Conservation (phyloP, 2,888 invertebrate species). For the Merodon equestris region DNA sequence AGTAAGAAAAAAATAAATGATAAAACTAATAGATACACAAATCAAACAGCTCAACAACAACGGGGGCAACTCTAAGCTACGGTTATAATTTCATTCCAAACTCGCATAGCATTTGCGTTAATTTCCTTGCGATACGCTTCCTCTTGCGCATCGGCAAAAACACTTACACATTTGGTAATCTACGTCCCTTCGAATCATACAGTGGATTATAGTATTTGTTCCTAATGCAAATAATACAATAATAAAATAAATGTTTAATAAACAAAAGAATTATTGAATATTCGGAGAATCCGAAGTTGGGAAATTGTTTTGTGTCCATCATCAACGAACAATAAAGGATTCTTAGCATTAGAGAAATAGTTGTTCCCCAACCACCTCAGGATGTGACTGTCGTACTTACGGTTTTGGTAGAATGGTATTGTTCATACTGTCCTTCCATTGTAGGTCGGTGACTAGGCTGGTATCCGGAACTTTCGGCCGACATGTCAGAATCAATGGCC, state of each 20-base stretch:
- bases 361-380: no score
- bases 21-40: constrained; percentile 10
- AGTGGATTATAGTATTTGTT: constrained; percentile 78
- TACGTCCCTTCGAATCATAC: constrained; percentile 79
- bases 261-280: constrained; percentile 20
- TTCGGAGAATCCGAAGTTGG: no score
- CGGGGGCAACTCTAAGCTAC: constrained; percentile 2
- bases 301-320: no score
- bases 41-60: no score
- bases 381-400: constrained; percentile 79
- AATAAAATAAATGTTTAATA: constrained; percentile 56
- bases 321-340: no score
- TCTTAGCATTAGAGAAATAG: not conserved
- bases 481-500: constrained; percentile 88
- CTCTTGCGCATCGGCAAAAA: constrained; percentile 58
- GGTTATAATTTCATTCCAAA: constrained; percentile 58
- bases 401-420: constrained; percentile 84
- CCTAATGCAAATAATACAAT: constrained; percentile 73
- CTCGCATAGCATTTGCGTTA: constrained; percentile 56
- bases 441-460: constrained; percentile 84
- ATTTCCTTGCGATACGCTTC: constrained; percentile 39
- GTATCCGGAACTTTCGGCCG: constrained; percentile 85
- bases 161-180: constrained; percentile 78
- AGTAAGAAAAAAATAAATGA: constrained; percentile 18
- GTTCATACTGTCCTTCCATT: constrained; percentile 88